Conservation (phyloP, 2,888 invertebrate species). For the Rhimphoctona megacephalus region DNA sequence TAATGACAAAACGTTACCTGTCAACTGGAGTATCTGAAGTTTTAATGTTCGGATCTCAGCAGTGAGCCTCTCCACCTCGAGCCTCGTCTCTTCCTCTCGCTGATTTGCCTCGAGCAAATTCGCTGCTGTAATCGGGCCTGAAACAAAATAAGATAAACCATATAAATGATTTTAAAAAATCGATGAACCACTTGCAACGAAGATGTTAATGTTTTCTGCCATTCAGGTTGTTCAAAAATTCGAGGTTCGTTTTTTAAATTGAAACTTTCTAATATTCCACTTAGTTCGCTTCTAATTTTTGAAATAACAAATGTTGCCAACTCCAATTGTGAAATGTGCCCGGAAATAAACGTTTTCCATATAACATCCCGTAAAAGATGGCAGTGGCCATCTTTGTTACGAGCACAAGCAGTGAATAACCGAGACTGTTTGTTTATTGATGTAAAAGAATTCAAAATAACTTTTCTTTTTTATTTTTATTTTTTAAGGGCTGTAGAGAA, state of each 20-base stretch:
- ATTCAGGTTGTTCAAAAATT: neutral
- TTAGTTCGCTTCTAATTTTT: neutral
- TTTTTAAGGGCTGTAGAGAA: conserved; percentile 29
- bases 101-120: conserved; percentile 86
- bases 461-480: neutral
- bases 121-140: conserved; percentile 81
- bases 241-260: neutral
- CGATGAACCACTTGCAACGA: too few species aligned
- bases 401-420: neutral
- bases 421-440: conserved; percentile 16
- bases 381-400: neutral
- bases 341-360: too few species aligned
- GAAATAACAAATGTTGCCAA: neutral
- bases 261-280: neutral
- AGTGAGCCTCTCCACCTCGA: conserved; percentile 88
- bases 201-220: neutral
- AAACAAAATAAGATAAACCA: conserved; percentile 55
- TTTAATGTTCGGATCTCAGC: conserved; percentile 88
- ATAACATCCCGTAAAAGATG: too few species aligned
- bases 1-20: conserved; percentile 82
- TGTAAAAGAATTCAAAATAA: neutral
- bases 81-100: conserved; percentile 87
- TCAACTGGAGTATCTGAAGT: conserved; percentile 87
- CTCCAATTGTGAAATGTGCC: neutral
- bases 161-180: too few species aligned